A percentile compares a stretch with the other conserved stretches of the same genome.
These are phyloP conservation scores for Pycnomerus fuliginosus DNA, from an alignment of 2,888 invertebrate genomes.

Conservation along the genomic window DNA sequence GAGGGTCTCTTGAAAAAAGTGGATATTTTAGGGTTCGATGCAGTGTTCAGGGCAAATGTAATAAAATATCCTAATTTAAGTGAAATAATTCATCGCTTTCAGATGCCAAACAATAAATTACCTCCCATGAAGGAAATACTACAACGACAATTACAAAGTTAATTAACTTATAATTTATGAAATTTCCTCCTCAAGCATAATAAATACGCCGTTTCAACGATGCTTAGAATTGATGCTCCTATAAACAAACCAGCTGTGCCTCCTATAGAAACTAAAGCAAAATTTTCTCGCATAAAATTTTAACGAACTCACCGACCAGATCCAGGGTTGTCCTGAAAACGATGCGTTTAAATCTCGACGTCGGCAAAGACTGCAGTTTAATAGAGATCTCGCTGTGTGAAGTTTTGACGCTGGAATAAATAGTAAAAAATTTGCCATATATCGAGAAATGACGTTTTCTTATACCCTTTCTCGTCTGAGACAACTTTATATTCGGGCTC, in stretches of 20 bases:
- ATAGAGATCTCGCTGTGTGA: conserved; percentile 51
- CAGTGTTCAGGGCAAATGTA: conserved; percentile 63
- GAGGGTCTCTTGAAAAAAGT: conserved; percentile 70
- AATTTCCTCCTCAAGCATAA: conserved; percentile 51
- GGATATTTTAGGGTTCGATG: conserved; percentile 69
- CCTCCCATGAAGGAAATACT: conserved; percentile 33
- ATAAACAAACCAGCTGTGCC: conserved; percentile 63
- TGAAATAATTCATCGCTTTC: conserved; percentile 13
- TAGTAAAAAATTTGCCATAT: background rate
- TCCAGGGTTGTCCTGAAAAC: conserved; percentile 63
- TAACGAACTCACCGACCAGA: conserved; percentile 62
- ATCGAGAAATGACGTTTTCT: background rate
- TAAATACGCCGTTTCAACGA: conserved; percentile 59
- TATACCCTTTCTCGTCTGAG: conserved; percentile 55
- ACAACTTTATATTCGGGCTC: conserved; percentile 60
- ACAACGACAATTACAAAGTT: conserved; percentile 7
- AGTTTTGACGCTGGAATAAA: conserved; percentile 27
- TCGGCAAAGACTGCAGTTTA: conserved; percentile 57
- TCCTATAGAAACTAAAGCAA: conserved; percentile 58
- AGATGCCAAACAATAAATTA: conserved; percentile 37
- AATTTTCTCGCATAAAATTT: too few relatives aligned
- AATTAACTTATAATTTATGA: background rate
- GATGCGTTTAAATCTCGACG: conserved; percentile 59
- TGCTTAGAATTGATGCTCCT: conserved; percentile 61
- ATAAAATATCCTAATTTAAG: background rate